Conservation (phyloP, 2,797 vertebrate genomes). For the Harpagifer antarcticus region DNA sequence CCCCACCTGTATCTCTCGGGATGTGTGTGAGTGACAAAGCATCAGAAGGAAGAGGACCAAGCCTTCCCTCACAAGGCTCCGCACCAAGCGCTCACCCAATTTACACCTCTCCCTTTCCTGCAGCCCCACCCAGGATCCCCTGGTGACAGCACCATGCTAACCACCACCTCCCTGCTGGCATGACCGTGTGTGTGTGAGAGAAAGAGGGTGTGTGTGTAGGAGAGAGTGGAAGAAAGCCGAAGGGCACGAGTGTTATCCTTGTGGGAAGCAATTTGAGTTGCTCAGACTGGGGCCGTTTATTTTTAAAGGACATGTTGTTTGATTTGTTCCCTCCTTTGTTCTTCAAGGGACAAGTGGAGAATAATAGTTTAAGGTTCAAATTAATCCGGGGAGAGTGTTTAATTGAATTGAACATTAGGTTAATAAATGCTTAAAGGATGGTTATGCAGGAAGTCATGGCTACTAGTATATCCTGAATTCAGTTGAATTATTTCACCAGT, state of each 20-base stretch:
- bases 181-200: slow-evolving; percentile 34
- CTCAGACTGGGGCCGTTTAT: slow-evolving; percentile 20
- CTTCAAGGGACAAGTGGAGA: neutral
- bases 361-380: neutral
- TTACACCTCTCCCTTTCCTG: slow-evolving; percentile 84
- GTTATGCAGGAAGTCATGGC: no score
- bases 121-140: slow-evolving; percentile 76
- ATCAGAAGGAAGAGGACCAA: slow-evolving; percentile 71
- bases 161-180: slow-evolving; percentile 78
- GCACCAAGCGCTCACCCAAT: slow-evolving; percentile 85
- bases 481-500: neutral
- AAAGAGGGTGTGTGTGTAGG: slow-evolving; percentile 22
- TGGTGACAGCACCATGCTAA: slow-evolving; percentile 77
- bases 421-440: neutral
- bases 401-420: neutral
- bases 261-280: slow-evolving; percentile 49
- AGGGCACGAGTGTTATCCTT: slow-evolving; percentile 52
- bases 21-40: slow-evolving; percentile 64
- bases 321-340: neutral
- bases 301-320: slow-evolving; percentile 33
- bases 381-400: no score
- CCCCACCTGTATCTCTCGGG: slow-evolving; percentile 67
- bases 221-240: slow-evolving; percentile 33
- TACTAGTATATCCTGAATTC: no score
- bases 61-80: slow-evolving; percentile 74